phyloP scores from a whole-genome alignment of 2,113 vertebrate species.

The Podarcis raffonei region DNA sequence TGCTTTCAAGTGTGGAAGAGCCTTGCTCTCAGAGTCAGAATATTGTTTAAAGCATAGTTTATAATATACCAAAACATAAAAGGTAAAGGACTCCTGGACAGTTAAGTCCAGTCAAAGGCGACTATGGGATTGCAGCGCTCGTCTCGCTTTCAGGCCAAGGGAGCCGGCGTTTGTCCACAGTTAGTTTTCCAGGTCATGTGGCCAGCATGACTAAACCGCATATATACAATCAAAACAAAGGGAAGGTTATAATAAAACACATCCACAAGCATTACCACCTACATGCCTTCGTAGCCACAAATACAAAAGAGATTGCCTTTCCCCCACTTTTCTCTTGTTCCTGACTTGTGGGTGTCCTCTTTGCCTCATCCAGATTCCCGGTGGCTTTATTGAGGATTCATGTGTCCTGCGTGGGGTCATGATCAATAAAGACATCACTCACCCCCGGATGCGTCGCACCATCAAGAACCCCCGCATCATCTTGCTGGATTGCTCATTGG shows the following conservation, averaged over 20 bases:
- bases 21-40: not conserved
- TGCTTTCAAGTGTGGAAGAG: not conserved
- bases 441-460: slow-evolving; percentile 88
- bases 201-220: no score
- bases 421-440: slow-evolving; percentile 96
- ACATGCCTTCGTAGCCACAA: not conserved
- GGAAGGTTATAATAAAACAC: fast-evolving
- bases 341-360: not conserved
- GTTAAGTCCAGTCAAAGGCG: no score
- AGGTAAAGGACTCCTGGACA: no score
- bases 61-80: not conserved
- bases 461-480: slow-evolving; percentile 92
- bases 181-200: no score
- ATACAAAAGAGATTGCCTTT: not conserved
- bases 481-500: slow-evolving; percentile 92
- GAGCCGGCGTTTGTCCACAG: no score
- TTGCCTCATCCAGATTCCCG: slow-evolving; percentile 82
- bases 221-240: not conserved
- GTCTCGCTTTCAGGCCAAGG: no score
- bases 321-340: not conserved
- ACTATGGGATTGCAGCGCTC: no score
- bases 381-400: slow-evolving; percentile 91
- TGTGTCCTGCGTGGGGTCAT: slow-evolving; percentile 91
- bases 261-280: not conserved
- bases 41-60: not conserved